Percentiles rank a stretch among this genome's conserved stretches.
Evolutionary conservation across 2,888 invertebrate species (phyloP).

Genomic region (Falcaria lacertinaria): DNA sequence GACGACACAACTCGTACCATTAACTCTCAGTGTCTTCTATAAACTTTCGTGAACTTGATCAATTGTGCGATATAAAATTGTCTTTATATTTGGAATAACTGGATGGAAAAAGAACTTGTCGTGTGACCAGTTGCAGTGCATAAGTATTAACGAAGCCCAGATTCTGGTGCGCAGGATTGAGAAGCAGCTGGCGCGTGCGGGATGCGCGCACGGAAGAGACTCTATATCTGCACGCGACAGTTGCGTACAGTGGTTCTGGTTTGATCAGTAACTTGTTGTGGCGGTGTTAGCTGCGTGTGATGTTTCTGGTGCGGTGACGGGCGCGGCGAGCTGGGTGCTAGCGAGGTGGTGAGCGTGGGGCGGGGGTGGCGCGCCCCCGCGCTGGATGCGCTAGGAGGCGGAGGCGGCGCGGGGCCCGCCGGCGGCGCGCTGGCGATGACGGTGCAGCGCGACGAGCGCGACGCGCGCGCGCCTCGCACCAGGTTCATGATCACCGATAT

Average conservation of each 20-base stretch:
- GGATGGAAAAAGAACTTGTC: not conserved
- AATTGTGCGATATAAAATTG: not conserved
- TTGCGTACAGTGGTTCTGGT: conserved; percentile 6
- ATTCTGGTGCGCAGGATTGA: conserved; percentile 1
- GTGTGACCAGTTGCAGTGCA: not conserved
- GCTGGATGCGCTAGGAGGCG: conserved; percentile 62
- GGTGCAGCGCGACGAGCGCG: conserved; percentile 84
- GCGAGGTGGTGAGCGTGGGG: conserved; percentile 49
- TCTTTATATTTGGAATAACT: not conserved
- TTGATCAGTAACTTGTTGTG: conserved; percentile 8
- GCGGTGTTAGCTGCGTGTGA: conserved; percentile 34
- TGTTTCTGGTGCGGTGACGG: conserved; percentile 19
- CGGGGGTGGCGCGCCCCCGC: conserved; percentile 51
- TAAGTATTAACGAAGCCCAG: not conserved
- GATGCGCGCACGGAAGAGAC: conserved; percentile 28
- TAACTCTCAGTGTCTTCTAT: not conserved
- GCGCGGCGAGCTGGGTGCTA: conserved; percentile 52
- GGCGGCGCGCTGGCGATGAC: conserved; percentile 80
- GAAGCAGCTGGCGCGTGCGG: conserved; percentile 13
- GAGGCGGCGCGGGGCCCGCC: conserved; percentile 59
- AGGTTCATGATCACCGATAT: conserved; percentile 96
- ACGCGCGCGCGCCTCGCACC: conserved; percentile 86
- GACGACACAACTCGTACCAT: conserved; percentile 5
- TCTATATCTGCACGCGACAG: conserved; percentile 2
- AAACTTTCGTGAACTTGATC: not conserved